Conservation (phyloP, 1,140 invertebrate genomes). For the Drosophila athabasca region DNA sequence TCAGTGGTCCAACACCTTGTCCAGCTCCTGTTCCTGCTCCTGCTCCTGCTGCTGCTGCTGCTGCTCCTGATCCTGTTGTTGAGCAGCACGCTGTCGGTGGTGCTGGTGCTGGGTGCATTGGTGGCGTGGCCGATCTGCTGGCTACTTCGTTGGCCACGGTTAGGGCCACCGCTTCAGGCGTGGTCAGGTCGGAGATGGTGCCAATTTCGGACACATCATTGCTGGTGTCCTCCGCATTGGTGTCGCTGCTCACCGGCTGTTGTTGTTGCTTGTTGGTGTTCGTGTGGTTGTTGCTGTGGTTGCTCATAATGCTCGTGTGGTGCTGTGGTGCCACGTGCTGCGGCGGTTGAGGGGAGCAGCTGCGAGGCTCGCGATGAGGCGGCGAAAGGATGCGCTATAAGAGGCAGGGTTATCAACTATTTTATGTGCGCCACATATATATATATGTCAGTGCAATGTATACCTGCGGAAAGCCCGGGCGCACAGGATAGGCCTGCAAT, state of each 20-base stretch:
- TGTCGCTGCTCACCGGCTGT: conserved; percentile 60
- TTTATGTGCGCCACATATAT: background rate
- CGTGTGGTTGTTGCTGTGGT: conserved; percentile 49
- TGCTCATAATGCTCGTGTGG: conserved; percentile 43
- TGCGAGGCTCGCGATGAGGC: conserved; percentile 63
- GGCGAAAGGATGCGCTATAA: conserved; percentile 76
- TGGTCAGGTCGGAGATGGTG: conserved; percentile 80
- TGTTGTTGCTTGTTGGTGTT: conserved; percentile 46
- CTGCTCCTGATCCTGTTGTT: conserved; percentile 16
- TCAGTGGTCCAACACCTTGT: conserved; percentile 23
- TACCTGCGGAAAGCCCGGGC: conserved; percentile 89
- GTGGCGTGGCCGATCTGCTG: conserved; percentile 19
- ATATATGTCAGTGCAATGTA: background rate
- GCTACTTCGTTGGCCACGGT: conserved; percentile 33
- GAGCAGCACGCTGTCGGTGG: conserved; percentile 18
- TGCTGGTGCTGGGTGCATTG: conserved; percentile 10
- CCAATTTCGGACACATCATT: conserved; percentile 83
- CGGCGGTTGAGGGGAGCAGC: conserved; percentile 57
- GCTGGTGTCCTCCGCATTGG: conserved; percentile 82
- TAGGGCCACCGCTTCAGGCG: conserved; percentile 60
- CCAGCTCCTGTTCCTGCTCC: background rate
- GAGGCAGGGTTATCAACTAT: too few relatives aligned
- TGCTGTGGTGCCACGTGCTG: conserved; percentile 45
- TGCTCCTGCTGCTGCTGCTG: conserved; percentile 5
- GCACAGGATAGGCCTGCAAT: conserved; percentile 85